These are phyloP conservation scores for Callopanchax toddi DNA, from an alignment of 2,113 vertebrate species.

Conservation along the genomic window DNA sequence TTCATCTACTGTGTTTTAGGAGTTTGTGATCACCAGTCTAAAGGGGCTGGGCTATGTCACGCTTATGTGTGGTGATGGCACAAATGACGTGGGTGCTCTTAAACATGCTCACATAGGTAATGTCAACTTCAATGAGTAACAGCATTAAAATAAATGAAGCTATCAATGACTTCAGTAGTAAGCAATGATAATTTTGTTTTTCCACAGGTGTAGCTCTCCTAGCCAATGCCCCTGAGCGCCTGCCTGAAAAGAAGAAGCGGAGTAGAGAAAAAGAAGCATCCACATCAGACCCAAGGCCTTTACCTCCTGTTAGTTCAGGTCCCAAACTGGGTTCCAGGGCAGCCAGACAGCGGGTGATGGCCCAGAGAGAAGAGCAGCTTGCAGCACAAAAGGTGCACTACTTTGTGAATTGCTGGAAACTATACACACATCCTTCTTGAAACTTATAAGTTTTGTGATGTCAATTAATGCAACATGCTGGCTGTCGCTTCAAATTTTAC, in stretches of 20 bases:
- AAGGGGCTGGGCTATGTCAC: conserved; percentile 93
- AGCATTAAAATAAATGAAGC: background rate
- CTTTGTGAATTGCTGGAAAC: background rate
- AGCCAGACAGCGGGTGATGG: conserved; percentile 84
- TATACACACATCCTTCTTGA: background rate
- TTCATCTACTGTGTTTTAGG: conserved; percentile 74
- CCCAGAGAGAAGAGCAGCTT: conserved; percentile 88
- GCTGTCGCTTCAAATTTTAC: background rate
- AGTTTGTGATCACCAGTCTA: conserved; percentile 95
- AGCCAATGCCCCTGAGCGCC: conserved; percentile 89
- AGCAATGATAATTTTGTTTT: conserved; percentile 11
- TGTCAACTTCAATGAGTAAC: conserved; percentile 25
- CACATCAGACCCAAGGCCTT: conserved; percentile 53
- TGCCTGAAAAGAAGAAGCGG: conserved; percentile 83
- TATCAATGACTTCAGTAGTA: background rate
- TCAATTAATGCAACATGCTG: background rate
- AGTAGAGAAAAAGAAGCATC: conserved; percentile 81
- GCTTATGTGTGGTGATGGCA: conserved; percentile 96
- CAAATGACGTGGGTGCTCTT: conserved; percentile 95
- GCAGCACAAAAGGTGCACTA: conserved; percentile 85
- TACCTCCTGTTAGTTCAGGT: conserved; percentile 61
- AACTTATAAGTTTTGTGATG: background rate
- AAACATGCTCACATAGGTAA: conserved; percentile 96
- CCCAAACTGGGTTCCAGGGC: conserved; percentile 82
- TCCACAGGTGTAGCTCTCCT: conserved; percentile 89